Evolutionary conservation across 2,888 invertebrate species (phyloP), one percentile per base, ranked within the genome.

Genomic region (Portevinia maculata): DNA sequence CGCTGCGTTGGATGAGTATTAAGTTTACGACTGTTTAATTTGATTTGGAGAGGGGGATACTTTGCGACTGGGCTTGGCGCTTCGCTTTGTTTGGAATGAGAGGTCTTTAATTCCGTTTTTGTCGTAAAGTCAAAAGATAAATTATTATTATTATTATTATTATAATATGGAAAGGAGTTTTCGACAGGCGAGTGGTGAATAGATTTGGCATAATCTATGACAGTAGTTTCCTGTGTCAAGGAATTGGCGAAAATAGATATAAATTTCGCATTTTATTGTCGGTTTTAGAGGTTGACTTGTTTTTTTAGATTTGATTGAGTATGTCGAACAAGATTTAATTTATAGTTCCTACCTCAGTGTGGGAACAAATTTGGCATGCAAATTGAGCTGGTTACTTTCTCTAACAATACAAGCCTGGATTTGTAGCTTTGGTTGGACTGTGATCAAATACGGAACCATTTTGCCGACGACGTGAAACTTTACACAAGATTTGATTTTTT

Each of bases 1-100:
- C 39, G 17, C 3, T 0, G 19, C 5, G 46, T 30, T 55, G 28
- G 48, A 30, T 17, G 73, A n/a, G 64, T 64, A 53, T 64, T 73
- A 86, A 86, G 86, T 89, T 89, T 88, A 89, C 89, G 89, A 89
- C 87, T 89, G 87, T 87, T 89, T 89, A 88, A 89, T 89, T 89
- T 88, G 88, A 89, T 89, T 89, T 89, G 86, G 86, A 79, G 85
- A 85, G 85, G 86, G 84, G 84, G 21, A 44, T 67, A 28, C 44
- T 34, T 59, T 34, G 52, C n/a, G 11, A 44, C 24, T 19, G 37
- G 13, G 39, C 28, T 4, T 4, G 32, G 13, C 24, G 34, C 59
- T 19, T 46, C 6, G 52, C 19, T 19, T 37, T 15, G 37, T 50
- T 64, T 15, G 48, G 48, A 19, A 21, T 11, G 48, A 46, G 21